phyloP scores from a whole-genome alignment of 2,888 invertebrate species.

The Microctonus aethiopoides region DNA sequence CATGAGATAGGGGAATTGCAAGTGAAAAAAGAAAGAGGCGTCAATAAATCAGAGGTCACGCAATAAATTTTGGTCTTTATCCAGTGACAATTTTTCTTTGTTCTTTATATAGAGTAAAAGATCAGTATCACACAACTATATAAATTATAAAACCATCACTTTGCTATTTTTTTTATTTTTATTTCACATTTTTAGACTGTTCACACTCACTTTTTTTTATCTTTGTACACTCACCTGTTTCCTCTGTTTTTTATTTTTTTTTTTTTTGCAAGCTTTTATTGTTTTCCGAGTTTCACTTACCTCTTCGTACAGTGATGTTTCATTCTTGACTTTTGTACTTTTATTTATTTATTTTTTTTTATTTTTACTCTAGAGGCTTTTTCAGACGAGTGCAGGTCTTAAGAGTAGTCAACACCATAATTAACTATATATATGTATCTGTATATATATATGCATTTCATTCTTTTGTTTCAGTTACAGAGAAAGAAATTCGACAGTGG shows the following conservation, averaged over 20 bases:
- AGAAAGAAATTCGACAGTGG: constrained; percentile 90
- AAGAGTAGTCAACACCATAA: constrained; percentile 17
- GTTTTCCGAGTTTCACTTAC: not conserved
- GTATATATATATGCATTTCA: no score
- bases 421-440: constrained; percentile 40
- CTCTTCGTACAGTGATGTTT: not conserved
- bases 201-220: no score
- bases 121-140: no score
- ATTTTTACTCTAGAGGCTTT: no score
- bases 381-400: not conserved
- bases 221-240: not conserved
- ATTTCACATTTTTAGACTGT: not conserved
- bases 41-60: constrained; percentile 4
- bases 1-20: not conserved
- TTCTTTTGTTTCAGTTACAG: constrained; percentile 81
- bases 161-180: not conserved
- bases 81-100: constrained; percentile 6
- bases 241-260: not conserved
- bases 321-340: constrained; percentile 11
- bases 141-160: not conserved
- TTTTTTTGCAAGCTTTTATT: not conserved
- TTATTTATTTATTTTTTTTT: constrained; percentile 14
- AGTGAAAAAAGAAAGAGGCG: not conserved
- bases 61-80: constrained; percentile 9
- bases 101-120: not conserved